phyloP scores from a whole-genome alignment of 1,140 invertebrate genomes.

The Drosophila pseudoobscura region DNA sequence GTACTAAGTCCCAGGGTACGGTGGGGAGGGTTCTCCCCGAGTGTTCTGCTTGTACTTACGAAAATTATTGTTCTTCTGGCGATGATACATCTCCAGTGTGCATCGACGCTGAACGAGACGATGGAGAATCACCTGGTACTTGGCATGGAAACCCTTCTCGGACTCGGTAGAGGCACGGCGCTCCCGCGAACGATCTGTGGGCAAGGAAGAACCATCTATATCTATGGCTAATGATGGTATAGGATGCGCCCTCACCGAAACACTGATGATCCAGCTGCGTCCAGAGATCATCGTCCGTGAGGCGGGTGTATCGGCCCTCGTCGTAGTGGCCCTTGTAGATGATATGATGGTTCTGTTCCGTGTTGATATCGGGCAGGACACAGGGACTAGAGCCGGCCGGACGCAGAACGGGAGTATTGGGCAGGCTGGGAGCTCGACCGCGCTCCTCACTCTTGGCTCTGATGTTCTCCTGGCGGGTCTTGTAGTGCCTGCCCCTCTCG shows the following conservation, averaged over 20 bases:
- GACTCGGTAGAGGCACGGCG: slow-evolving; percentile 92
- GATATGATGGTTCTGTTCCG: slow-evolving; percentile 87
- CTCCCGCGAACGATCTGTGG: slow-evolving; percentile 76
- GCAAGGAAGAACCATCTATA: background rate
- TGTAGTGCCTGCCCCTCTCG: slow-evolving; percentile 87
- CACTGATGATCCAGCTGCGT: slow-evolving; percentile 84
- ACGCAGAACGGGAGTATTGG: slow-evolving; percentile 87
- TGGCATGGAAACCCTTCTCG: slow-evolving; percentile 93
- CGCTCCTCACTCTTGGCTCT: slow-evolving; percentile 92
- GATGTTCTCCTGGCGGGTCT: slow-evolving; percentile 87
- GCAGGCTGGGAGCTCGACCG: slow-evolving; percentile 87
- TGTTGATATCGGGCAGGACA: slow-evolving; percentile 86
- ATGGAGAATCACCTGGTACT: slow-evolving; percentile 93
- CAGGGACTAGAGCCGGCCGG: slow-evolving; percentile 87
- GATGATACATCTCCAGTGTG: slow-evolving; percentile 95
- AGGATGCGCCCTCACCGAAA: slow-evolving; percentile 52
- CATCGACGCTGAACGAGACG: slow-evolving; percentile 95
- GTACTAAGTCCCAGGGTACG: too few species aligned
- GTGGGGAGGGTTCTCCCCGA: too few species aligned
- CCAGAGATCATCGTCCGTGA: slow-evolving; percentile 90
- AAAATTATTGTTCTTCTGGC: slow-evolving; percentile 92
- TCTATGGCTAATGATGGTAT: background rate
- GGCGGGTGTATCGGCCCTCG: slow-evolving; percentile 89
- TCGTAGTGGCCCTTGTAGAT: slow-evolving; percentile 89
- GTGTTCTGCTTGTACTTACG: slow-evolving; percentile 85